Base-by-base conservation (phyloP, 2,888 invertebrate genomes). In the Taenaris catops region DNA sequence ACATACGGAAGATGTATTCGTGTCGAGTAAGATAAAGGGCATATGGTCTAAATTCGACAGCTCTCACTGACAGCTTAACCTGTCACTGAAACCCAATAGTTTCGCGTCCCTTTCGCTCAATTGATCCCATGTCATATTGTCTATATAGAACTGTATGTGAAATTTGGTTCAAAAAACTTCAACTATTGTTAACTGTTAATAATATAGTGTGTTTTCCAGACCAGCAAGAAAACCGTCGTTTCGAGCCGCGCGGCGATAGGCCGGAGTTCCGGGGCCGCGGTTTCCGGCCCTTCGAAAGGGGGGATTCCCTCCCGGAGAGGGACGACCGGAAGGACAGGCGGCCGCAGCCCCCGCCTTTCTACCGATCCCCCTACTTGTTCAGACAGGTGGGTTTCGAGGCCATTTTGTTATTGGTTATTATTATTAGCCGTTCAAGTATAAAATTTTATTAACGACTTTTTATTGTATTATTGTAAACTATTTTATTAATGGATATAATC, bases 61-160 rank as follows among this genome's bases (percentile, higher is more conserved):
- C 53, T 39, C 44, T 42, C 36, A 53, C 51, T 48, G 44, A 12
- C 29, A 52, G 66, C 65, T 74, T 62, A 68, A 64, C 60, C 63
- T 71, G 74, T 74, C 79, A 71, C 59, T 54, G 65, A 70, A 75
- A 79, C 71, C 64, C 62, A 66, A 70, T 69, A 65, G 71, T 65
- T 69, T 60, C 58, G 64, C 63, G 66, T 62, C 66, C 63, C 75
- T 79, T 75, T 75, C 79, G 73, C 80, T 76, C 76, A 78, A 81
- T 78, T 80, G 74, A 74, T 76, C 74, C 61, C 70, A 67, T 71
- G 74, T 75, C 75, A 71, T 71, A 41, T 69, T 24, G 75, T 55
- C 67, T 65, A 59, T 69, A 74, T 73, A 71, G 63, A 43, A 34
- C 39, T 41, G 63, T 63, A 70, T 66, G 68, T 73, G 72, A 76